These are phyloP conservation scores for Petrocephalus microphthalmus DNA, from an alignment of 2,113 vertebrate species.

Conservation along the genomic window DNA sequence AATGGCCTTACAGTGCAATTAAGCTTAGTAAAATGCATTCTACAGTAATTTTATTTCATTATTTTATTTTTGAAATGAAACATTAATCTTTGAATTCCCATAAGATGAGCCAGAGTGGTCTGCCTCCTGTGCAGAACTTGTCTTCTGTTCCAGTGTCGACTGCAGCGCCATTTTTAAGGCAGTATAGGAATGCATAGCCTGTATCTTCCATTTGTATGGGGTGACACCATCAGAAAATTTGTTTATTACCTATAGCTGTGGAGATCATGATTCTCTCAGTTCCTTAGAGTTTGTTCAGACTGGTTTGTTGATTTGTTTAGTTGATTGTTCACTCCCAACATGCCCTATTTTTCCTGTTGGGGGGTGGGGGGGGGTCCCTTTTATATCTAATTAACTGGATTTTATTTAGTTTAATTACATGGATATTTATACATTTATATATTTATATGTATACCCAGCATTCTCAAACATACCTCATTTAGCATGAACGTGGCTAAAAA, in stretches of 20 bases:
- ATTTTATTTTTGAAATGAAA: slow-evolving; percentile 39
- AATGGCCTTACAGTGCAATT: slow-evolving; percentile 53
- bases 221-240: neutral
- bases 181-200: neutral
- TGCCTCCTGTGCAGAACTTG: slow-evolving; percentile 7
- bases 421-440: no score
- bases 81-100: slow-evolving; percentile 44
- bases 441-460: neutral
- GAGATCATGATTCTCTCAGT: neutral
- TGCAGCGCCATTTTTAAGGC: neutral
- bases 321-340: neutral
- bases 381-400: neutral
- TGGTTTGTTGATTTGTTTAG: neutral
- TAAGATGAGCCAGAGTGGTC: slow-evolving; percentile 31
- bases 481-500: neutral
- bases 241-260: neutral
- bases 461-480: neutral
- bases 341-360: neutral
- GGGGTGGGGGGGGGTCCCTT: neutral
- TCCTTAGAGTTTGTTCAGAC: neutral
- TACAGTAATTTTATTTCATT: slow-evolving; percentile 35
- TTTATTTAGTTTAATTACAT: neutral
- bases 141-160: slow-evolving; percentile 11
- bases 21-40: slow-evolving; percentile 23
- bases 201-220: neutral